phyloP scores from a whole-genome alignment of 2,888 invertebrate genomes.

The Artemia sp. region DNA sequence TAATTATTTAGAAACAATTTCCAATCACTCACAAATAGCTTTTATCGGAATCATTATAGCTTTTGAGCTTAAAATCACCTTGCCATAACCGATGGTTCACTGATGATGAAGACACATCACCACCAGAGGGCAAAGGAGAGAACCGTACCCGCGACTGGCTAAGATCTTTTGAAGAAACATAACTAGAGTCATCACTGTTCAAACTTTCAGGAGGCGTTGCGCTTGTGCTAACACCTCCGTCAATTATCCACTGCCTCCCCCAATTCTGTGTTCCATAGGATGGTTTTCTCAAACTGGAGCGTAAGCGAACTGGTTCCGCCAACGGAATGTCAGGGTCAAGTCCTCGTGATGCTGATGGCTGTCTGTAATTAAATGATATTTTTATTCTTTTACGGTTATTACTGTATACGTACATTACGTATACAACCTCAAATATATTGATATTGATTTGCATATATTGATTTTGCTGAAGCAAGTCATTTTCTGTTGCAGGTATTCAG shows the following conservation, averaged over 20 bases:
- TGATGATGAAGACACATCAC: not conserved
- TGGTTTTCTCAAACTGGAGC: conserved; percentile 62
- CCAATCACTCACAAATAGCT: not conserved
- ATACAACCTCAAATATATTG: too few relatives aligned
- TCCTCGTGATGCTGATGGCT: conserved; percentile 23
- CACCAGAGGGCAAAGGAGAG: conserved; percentile 43
- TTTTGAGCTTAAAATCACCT: not conserved
- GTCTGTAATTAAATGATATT: not conserved
- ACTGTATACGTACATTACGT: too few relatives aligned
- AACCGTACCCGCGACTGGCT: conserved; percentile 52
- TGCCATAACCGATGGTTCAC: not conserved
- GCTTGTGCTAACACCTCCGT: conserved; percentile 54
- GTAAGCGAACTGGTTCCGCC: conserved; percentile 45
- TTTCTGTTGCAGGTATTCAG: too few relatives aligned
- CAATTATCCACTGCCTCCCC: conserved; percentile 38
- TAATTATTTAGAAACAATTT: too few relatives aligned
- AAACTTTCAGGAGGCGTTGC: conserved; percentile 69
- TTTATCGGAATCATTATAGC: not conserved
- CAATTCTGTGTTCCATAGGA: conserved; percentile 33
- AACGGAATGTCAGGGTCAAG: conserved; percentile 43
- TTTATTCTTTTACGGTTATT: too few relatives aligned
- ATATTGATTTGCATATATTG: too few relatives aligned
- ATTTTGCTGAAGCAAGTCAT: too few relatives aligned
- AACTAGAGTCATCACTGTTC: conserved; percentile 72
- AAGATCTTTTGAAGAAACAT: conserved; percentile 64